Base-by-base conservation (phyloP, 2,113 vertebrate species). In the Recurvirostra avosetta region DNA sequence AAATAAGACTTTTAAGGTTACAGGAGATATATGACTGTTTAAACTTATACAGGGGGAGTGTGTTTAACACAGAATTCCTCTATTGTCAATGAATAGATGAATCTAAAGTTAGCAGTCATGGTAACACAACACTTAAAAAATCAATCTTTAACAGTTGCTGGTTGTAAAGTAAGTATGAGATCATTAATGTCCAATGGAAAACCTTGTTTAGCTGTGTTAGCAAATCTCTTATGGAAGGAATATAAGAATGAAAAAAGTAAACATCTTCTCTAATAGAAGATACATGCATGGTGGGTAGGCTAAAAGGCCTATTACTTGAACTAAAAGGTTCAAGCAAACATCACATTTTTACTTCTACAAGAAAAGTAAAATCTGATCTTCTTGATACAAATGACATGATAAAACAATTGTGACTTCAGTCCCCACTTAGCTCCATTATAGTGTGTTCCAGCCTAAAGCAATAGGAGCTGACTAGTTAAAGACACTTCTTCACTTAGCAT, bases 191-290 rank as follows among this genome's bases (percentile, higher is more conserved):
- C 5, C 7, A 43, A 25, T 25, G 19, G 29, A 88, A 90, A 88
- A 2, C 10, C 17, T 40, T 80, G 6, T 27, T 90, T 45, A 66
- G 6, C 23, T 77, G 29, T 66, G 14, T 40, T 53, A 77, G 5
- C 2, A 73, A 63, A 53, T 65, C 2, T 66, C 11, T 70, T 62
- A 27, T 0, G 0, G 13, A 40, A 70, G 7, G 4, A 41, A 58
- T 61, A 49, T 67, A 58, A 77, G 36, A 56, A 71, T 2, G 5
- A 73, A 66, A 41, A 6, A 85, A 40, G 26, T 50, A 66, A 85
- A 49, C 0, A 0, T 34, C 19, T 15, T 45, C 5, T 55, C 3
- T 47, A 40, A 9, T 10, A 30, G 32, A 45, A 72, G 12, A 30
- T 13, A 67, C 5, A 45, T 6, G 3, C 16, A 11, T 7, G 3